Conservation (phyloP, 2,888 invertebrate species). For the Leuctra nigra region DNA sequence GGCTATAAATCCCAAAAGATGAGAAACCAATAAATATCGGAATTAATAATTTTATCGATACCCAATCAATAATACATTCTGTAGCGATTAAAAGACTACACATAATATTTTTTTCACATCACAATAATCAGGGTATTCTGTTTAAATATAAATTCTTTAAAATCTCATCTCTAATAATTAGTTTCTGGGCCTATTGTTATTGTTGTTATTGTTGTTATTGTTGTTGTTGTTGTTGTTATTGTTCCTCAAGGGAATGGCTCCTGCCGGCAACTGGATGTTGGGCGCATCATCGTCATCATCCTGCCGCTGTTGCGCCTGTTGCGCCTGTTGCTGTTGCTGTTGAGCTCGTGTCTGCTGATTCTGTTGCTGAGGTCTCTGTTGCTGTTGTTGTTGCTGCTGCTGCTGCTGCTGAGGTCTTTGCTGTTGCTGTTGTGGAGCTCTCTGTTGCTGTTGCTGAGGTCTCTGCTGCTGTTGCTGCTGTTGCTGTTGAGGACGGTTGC, state of each 20-base stretch:
- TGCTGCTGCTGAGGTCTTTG: conserved; percentile 26
- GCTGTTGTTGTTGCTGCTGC: conserved; percentile 24
- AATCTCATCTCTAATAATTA: conserved; percentile 9
- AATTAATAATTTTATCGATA: too few species aligned
- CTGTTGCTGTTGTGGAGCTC: conserved; percentile 22
- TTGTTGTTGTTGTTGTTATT: conserved; percentile 12
- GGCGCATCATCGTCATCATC: conserved; percentile 11
- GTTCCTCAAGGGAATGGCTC: conserved; percentile 24
- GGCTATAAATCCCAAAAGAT: too few species aligned
- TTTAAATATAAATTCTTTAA: neutral
- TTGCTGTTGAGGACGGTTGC: conserved; percentile 17
- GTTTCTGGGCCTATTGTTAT: conserved; percentile 24
- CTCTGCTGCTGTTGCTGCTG: conserved; percentile 27
- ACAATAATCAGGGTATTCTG: neutral
- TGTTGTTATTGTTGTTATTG: conserved; percentile 13
- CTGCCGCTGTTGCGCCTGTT: conserved; percentile 24
- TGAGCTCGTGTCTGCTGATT: conserved; percentile 21
- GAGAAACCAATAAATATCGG: too few species aligned
- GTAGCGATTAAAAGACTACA: neutral
- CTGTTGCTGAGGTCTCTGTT: conserved; percentile 26
- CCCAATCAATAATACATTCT: too few species aligned
- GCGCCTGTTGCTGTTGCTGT: conserved; percentile 25
- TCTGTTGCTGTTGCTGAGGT: conserved; percentile 23
- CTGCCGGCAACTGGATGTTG: conserved; percentile 21
- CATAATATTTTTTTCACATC: conserved; percentile 1